Evolutionary conservation across 64 coral and sea anemone genomes (phyloP), one percentile per base, ranked within the genome.

Genomic region (Orbicella faveolata): DNA sequence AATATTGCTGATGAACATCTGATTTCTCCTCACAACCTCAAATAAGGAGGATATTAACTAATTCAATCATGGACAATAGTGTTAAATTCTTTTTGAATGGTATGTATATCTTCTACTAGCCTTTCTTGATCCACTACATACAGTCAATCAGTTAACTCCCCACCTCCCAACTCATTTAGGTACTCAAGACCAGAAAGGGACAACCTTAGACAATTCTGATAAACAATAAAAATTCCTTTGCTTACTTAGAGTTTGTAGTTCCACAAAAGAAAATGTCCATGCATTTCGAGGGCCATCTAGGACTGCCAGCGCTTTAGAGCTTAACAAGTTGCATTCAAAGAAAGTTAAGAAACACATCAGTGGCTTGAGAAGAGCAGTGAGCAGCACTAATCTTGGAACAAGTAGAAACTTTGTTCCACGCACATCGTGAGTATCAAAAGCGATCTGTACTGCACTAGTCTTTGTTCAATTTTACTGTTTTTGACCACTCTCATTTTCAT

Each of bases 371-470:
- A 76, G 90, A 79, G 83, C 90, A 39, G 48, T 92, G 35, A 92
- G 90, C 23, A 79, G 37, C n/a, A 74, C 80, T 2, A 75, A 15
- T 19, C 26, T 91, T 17, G 72, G 36, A n/a, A 51, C 73, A 48
- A 74, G 36, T 21, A 87, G 83, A 61, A 92, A 87, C 33, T 92
- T 92, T 87, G 90, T 62, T 5, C 90, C 83, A 73, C 83, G 90
- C 19, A 79, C 83, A 69, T 70, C 84, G 90, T 92, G 74, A 92
- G 90, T 92, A 73, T 8, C 21, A 7, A 44, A 21, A 30, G 23
- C 6, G 76, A 77, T 23, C 15, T 4, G 34, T 12, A 77, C 6
- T 19, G 2, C 30, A 4, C 30, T 3, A 19, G 9, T 34, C 6
- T 16, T 25, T 37, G 9, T 13, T 3, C 34, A 78, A 4, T 44